Evolutionary conservation across 2,888 invertebrate genomes (phyloP).

Genomic region (Chaetogeoica ovagalla): DNA sequence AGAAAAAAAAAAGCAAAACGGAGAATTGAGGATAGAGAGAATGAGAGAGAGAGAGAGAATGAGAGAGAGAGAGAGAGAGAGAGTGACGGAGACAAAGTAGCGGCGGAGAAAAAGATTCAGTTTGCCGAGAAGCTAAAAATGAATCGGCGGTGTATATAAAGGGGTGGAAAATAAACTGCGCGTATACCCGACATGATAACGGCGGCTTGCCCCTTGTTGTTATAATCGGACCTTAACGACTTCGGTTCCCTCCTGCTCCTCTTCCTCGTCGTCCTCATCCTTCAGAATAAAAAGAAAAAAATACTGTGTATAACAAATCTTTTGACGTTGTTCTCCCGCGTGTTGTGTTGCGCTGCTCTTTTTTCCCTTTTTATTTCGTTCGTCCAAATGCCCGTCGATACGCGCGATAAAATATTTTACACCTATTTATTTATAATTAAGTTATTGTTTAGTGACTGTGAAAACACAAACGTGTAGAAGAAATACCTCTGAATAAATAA

Average conservation of each 20-base stretch:
- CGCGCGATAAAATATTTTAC: background rate
- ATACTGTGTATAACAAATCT: conserved; percentile 42
- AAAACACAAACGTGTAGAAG: no score
- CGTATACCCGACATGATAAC: conserved; percentile 51
- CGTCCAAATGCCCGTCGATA: background rate
- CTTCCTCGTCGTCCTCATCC: no score
- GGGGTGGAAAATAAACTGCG: conserved; percentile 52
- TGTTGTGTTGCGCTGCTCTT: conserved; percentile 16
- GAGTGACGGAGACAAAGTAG: conserved; percentile 25
- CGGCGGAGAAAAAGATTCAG: conserved; percentile 44
- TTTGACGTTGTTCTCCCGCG: conserved; percentile 50
- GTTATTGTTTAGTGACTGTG: no score
- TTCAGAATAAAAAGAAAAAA: conserved; percentile 17
- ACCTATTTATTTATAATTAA: no score
- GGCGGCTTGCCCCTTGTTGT: conserved; percentile 52
- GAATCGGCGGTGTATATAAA: conserved; percentile 36
- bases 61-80: conserved; percentile 10
- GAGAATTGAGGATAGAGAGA: conserved; percentile 37
- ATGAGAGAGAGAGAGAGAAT: conserved; percentile 20
- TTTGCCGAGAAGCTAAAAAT: conserved; percentile 52
- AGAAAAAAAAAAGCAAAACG: conserved; percentile 54
- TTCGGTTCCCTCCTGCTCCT: conserved; percentile 30
- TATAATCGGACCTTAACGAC: conserved; percentile 53
- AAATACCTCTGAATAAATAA: no score
- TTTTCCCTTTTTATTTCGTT: conserved; percentile 23